Percentiles rank a stretch among this genome's conserved stretches.
Evolutionary conservation across 2,113 vertebrate genomes (phyloP).

Genomic region (Carollia perspicillata): DNA sequence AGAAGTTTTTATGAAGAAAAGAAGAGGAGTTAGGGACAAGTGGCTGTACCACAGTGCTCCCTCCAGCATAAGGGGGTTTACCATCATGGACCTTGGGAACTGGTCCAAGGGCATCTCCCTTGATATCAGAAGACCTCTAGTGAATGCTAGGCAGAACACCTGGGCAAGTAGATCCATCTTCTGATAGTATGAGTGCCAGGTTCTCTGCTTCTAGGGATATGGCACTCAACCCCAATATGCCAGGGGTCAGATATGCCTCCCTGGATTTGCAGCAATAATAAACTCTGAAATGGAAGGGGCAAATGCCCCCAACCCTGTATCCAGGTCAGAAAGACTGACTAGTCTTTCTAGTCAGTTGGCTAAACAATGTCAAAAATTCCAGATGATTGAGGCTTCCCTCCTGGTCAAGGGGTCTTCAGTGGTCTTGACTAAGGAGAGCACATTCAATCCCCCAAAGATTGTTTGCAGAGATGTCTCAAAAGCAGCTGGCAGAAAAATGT

Average conservation of each 20-base stretch:
- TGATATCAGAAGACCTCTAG: constrained; percentile 91
- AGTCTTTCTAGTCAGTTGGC: no score
- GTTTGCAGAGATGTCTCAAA: constrained; percentile 80
- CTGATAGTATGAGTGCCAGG: constrained; percentile 85
- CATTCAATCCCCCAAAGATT: constrained; percentile 89
- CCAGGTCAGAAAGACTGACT: no score
- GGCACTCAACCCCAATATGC: constrained; percentile 82
- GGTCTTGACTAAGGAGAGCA: constrained; percentile 89
- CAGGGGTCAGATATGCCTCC: constrained; percentile 64
- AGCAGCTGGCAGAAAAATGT: constrained; percentile 88
- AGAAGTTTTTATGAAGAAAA: constrained; percentile 94
- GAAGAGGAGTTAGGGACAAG: constrained; percentile 90
- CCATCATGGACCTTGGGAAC: constrained; percentile 88
- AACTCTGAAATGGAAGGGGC: constrained; percentile 90
- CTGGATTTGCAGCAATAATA: constrained; percentile 91
- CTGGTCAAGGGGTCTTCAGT: constrained; percentile 86
- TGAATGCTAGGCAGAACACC: constrained; percentile 90
- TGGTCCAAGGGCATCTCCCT: constrained; percentile 88
- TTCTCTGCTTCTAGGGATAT: constrained; percentile 87
- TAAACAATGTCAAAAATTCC: background rate
- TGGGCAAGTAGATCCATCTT: constrained; percentile 87
- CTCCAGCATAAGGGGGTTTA: constrained; percentile 93
- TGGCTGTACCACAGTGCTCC: constrained; percentile 86
- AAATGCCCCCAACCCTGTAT: constrained; percentile 80
- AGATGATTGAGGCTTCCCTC: constrained; percentile 87